Evolutionary conservation across 2,797 vertebrate genomes (phyloP), one percentile per base, ranked within the genome.

Genomic region (Benthosema pterotum): DNA sequence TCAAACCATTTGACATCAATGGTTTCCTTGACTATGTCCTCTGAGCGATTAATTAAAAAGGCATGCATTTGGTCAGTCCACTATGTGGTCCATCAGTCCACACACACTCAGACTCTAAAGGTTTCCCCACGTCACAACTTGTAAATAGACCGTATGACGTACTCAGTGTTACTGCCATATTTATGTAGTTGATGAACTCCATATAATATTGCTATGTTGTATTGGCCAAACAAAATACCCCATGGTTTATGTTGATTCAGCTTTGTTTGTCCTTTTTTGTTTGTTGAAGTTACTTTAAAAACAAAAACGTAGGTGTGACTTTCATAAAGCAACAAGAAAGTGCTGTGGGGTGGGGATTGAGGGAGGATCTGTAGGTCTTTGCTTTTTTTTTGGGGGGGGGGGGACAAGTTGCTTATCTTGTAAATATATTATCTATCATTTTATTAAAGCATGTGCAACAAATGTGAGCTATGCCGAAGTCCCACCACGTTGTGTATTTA

Each of bases 401-500:
- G 88, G 91, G 80, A 88, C 87, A 87, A 77, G 83, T 90, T 93
- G 92, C 93, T 87, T 87, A 92, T 93, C 91, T 75, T 99, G 97
- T 99, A 99, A 96, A 99, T 98, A 98, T 90, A 88, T 38, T 38
- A 38, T 91, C 84, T 94, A 92, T 93, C 92, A 83, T 98, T 98
- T 98, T 97, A 96, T 97, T 95, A 95, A 99, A 97, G 97, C 97
- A 99, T 99, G 97, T 96, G 94, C 93, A 94, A 93, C 94, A 92
- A 87, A 92, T 76, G 92, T 93, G 93, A 92, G 91, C 87, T 72
- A 88, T 87, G 91, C 90, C 90, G 74, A 90, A 88, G 88, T 94
- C 90, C 89, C 91, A 91, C 92, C 95, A 88, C 67, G 77, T 88
- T 90, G 65, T 94, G 88, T 95, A 88, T 93, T 93, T 90, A 91